These are phyloP conservation scores for Hypercompe scribonia DNA, from an alignment of 2,888 invertebrate species.

Conservation along the genomic window DNA sequence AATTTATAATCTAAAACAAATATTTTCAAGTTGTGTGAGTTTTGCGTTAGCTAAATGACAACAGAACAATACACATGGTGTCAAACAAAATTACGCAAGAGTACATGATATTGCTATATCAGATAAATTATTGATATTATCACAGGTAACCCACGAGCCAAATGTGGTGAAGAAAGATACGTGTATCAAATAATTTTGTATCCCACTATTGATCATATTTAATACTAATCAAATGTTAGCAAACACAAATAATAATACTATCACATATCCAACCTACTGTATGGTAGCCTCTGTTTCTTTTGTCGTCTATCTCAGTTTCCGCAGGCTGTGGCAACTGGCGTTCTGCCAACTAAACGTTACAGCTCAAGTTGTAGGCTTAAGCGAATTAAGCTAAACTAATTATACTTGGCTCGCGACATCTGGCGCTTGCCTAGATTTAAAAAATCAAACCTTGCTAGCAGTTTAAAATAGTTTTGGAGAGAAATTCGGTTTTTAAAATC, in stretches of 20 bases:
- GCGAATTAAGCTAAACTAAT: conserved; percentile 51
- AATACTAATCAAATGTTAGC: conserved; percentile 10
- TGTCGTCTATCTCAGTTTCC: conserved; percentile 67
- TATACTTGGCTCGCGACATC: conserved; percentile 29
- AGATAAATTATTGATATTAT: too few species aligned
- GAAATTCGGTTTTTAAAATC: conserved; percentile 16
- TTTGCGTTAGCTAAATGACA: too few species aligned
- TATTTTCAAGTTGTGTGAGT: conserved; percentile 31
- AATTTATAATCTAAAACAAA: conserved; percentile 40
- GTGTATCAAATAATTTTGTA: too few species aligned
- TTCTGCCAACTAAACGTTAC: conserved; percentile 56
- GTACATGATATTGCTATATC: too few species aligned
- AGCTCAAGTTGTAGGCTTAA: conserved; percentile 47
- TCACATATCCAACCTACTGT: conserved; percentile 42
- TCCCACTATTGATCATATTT: too few species aligned
- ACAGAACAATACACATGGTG: too few species aligned
- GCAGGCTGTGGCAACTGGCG: conserved; percentile 68
- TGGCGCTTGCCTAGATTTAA: conserved; percentile 28
- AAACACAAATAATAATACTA: conserved; percentile 25
- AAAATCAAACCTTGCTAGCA: conserved; percentile 15
- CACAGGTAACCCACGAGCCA: too few species aligned
- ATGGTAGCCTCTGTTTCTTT: conserved; percentile 67
- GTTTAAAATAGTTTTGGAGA: conserved; percentile 18
- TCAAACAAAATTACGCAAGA: too few species aligned
- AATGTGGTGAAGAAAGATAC: too few species aligned